Evolutionary conservation across 2,113 vertebrate genomes (phyloP), one percentile per base, ranked within the genome.

Genomic region (Melanerpes aurifrons): DNA sequence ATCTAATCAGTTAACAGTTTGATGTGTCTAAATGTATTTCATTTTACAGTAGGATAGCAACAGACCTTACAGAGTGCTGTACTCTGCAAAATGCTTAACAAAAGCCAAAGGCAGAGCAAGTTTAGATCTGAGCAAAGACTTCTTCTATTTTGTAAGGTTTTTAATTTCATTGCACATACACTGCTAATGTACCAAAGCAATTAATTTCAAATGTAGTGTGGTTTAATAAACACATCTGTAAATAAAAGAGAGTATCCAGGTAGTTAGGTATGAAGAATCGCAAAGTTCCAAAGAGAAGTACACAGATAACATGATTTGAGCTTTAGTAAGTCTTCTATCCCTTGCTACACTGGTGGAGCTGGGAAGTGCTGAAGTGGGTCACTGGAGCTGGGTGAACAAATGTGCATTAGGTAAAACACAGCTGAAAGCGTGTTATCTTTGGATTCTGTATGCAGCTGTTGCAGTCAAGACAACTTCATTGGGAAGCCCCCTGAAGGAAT

Each of bases 371-470:
- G 61, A 64, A 81, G 45, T 8, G 50, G 32, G 15, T 82, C 64
- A 10, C 50, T 77, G 59, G 57, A 50, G 61, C 2, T 63, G 48
- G 5, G 13, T 82, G 89, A 89, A 47, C n/a, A 85, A 90, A 79
- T 21, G 9, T 4, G 25, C 7, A 35, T 54, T 63, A 58, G 70
- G 25, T 56, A 63, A 69, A 95, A 32, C 5, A 1, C 79, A 58
- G 64, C 61, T 77, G 74, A 85, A 85, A 72, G 45, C 35, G 25
- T 13, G 21, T 0, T 74, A 50, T 75, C 26, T 63, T 79, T 80
- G 43, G 32, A 16, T 70, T 82, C 37, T 67, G 10, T 72, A 80
- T 82, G 85, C 91, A 87, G 91, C 87, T 96, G 69, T 77, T 94
- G 54, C 40, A 78, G 70, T 87, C 47, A 73, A 69, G 50, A 63